phyloP scores from a whole-genome alignment of 2,797 vertebrate genomes.

The Catostomus latipinnis region DNA sequence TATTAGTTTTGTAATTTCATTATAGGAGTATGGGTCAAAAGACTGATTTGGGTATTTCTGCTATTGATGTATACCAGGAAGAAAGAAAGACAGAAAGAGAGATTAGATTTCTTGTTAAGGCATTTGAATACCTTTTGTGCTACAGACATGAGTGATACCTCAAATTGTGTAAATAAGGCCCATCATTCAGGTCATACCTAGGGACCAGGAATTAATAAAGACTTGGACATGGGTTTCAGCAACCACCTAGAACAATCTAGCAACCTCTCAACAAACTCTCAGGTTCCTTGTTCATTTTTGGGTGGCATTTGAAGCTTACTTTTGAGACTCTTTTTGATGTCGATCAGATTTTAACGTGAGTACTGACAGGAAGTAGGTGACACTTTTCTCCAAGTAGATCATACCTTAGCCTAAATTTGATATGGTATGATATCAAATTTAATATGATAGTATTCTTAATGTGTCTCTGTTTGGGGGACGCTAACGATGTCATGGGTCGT shows the following conservation, averaged over 20 bases:
- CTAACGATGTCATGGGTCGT: conserved; percentile 28
- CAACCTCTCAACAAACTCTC: too few species aligned
- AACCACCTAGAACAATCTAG: too few species aligned
- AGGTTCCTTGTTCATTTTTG: too few species aligned
- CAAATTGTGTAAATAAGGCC: too few species aligned
- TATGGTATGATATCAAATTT: neutral
- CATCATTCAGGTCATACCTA: too few species aligned
- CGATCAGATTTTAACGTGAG: neutral
- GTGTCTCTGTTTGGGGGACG: conserved; percentile 11
- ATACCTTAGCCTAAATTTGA: conserved; percentile 9
- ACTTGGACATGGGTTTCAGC: too few species aligned
- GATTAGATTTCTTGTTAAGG: too few species aligned
- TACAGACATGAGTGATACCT: too few species aligned
- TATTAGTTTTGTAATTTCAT: conserved; percentile 39
- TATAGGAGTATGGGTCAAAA: conserved; percentile 45
- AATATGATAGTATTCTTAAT: neutral
- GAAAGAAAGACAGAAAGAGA: neutral
- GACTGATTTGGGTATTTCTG: conserved; percentile 12
- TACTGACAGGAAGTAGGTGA: neutral
- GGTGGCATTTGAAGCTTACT: too few species aligned
- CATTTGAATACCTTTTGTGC: too few species aligned
- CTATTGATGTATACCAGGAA: neutral
- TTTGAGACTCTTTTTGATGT: neutral
- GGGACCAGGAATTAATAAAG: too few species aligned
- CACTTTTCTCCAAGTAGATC: neutral